Percentiles rank a stretch among this genome's conserved stretches.
Evolutionary conservation across 2,113 vertebrate genomes (phyloP).

Genomic region (Romanogobio albipinnatus): DNA sequence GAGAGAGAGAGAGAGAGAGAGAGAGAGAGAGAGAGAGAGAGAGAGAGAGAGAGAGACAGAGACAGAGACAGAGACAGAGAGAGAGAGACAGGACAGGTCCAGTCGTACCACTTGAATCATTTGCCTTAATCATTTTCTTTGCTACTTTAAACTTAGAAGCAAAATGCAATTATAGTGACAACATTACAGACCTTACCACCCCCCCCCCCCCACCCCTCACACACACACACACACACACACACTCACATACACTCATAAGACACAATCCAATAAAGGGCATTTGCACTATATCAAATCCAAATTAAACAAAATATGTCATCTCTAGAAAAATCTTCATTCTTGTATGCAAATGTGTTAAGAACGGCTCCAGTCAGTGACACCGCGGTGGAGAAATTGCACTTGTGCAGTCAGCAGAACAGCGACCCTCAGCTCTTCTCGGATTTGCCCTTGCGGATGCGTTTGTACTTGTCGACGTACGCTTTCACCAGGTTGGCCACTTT

Average conservation of each 20-base stretch:
- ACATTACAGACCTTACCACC: background rate
- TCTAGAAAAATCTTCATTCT: constrained; percentile 59
- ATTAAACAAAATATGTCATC: constrained; percentile 60
- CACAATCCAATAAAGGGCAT: constrained; percentile 58
- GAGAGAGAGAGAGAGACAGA: too few relatives aligned
- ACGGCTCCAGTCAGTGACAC: constrained; percentile 73
- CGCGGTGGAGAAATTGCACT: constrained; percentile 92
- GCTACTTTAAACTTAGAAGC: constrained; percentile 35
- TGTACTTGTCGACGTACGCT: constrained; percentile 98
- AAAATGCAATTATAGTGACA: constrained; percentile 32
- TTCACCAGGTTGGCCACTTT: constrained; percentile 98
- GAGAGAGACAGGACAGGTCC: constrained; percentile 43
- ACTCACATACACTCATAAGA: background rate
- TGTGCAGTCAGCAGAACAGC: constrained; percentile 74
- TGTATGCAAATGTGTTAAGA: constrained; percentile 82
- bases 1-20: too few relatives aligned
- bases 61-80: constrained; percentile 47
- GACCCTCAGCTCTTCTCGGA: constrained; percentile 65
- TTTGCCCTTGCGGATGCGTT: constrained; percentile 89
- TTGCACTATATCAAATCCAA: constrained; percentile 60
- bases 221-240: background rate
- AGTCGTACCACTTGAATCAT: constrained; percentile 51
- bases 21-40: too few relatives aligned
- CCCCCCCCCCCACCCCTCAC: too few relatives aligned
- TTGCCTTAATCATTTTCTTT: constrained; percentile 13